These are phyloP conservation scores for Squalus acanthias DNA, from an alignment of 2,797 vertebrate species.

Conservation along the genomic window DNA sequence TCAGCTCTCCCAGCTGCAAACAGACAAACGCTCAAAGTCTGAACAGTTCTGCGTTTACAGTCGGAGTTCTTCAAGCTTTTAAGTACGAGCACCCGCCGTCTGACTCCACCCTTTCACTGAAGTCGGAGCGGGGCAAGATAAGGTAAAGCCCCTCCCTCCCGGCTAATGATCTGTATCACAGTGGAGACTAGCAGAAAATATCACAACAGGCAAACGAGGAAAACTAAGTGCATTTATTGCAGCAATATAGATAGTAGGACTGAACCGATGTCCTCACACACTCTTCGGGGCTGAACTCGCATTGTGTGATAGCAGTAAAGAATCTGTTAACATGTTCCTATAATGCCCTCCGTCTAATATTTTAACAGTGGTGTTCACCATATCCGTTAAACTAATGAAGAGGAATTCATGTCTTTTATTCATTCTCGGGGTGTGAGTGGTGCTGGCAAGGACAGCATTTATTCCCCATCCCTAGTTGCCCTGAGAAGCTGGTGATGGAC, in stretches of 20 bases:
- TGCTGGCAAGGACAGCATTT: not conserved
- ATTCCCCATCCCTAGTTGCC: not conserved
- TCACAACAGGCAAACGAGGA: not conserved
- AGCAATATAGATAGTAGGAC: not conserved
- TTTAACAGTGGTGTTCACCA: not conserved
- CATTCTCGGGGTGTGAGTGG: not conserved
- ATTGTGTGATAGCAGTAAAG: not conserved
- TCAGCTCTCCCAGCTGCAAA: not conserved
- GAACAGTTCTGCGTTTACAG: not conserved
- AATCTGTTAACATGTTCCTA: not conserved
- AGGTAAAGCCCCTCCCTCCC: no score
- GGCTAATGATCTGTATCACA: not conserved
- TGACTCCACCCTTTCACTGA: not conserved
- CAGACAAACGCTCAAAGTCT: not conserved
- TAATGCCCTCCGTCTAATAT: not conserved
- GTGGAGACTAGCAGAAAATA: not conserved
- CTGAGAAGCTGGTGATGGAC: not conserved
- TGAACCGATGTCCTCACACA: not conserved
- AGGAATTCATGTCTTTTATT: not conserved
- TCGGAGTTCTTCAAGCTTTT: not conserved
- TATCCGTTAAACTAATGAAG: not conserved
- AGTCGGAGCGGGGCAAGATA: not conserved
- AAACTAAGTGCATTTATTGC: not conserved
- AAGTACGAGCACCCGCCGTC: not conserved
- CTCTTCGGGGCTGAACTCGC: not conserved